phyloP scores from a whole-genome alignment of 2,888 invertebrate genomes.

The Orthonevra nobilis region DNA sequence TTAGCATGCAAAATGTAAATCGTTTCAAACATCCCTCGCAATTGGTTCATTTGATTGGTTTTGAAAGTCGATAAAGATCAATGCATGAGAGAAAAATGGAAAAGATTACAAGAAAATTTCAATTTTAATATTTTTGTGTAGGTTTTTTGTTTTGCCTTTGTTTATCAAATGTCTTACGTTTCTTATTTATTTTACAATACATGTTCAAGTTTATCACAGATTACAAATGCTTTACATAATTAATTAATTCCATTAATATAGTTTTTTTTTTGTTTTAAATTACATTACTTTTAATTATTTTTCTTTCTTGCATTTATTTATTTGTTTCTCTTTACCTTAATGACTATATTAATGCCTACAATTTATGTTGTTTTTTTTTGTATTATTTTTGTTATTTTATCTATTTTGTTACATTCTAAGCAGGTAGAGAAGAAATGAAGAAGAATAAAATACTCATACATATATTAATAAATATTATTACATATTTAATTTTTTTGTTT shows the following conservation, averaged over 20 bases:
- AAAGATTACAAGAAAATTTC: conserved; percentile 10
- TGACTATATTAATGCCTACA: conserved; percentile 64
- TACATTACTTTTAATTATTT: conserved; percentile 54
- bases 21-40: conserved; percentile 8
- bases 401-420: conserved; percentile 64
- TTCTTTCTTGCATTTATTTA: conserved; percentile 8
- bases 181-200: conserved; percentile 70
- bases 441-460: conserved; percentile 57
- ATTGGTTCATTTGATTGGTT: neutral
- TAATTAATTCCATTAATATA: conserved; percentile 62
- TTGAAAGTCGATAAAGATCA: neutral
- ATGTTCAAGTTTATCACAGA: conserved; percentile 73
- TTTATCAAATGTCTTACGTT: conserved; percentile 62
- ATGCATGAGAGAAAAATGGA: neutral
- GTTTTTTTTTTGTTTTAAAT: conserved; percentile 46
- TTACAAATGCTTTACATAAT: conserved; percentile 74
- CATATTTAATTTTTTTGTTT: conserved; percentile 13
- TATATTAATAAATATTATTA: conserved; percentile 49
- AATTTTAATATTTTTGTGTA: conserved; percentile 30
- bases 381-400: conserved; percentile 8
- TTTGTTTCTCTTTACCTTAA: conserved; percentile 48
- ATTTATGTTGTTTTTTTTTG: conserved; percentile 31
- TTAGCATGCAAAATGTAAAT: neutral
- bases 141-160: conserved; percentile 52
- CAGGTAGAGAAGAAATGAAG: conserved; percentile 68